A percentile compares a stretch with the other conserved stretches of the same genome.
Conservation (phyloP, 23 tunicate genomes). For the Phallusia fumigata region DNA sequence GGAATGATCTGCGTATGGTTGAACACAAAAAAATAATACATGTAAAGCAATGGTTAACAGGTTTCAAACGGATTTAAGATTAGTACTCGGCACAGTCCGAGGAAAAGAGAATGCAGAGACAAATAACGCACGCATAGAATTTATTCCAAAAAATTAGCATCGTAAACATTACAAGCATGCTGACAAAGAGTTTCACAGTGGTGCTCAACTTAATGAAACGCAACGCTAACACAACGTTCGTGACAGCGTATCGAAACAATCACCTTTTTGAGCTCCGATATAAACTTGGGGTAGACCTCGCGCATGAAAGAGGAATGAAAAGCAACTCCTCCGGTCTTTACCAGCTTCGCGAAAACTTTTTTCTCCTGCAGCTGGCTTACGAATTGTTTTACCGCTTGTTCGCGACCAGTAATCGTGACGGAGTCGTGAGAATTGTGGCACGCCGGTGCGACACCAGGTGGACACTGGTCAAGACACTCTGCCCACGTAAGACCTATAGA, state of each 20-base stretch:
- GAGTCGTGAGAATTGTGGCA: conserved; percentile 48
- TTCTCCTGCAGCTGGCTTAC: conserved; percentile 14
- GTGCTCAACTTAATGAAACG: too few relatives aligned
- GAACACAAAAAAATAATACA: neutral
- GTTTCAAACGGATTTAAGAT: neutral
- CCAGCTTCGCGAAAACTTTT: conserved; percentile 22
- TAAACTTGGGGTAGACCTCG: conserved; percentile 7
- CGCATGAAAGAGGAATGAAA: conserved; percentile 27
- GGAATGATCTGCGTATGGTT: neutral
- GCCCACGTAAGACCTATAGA: conserved; percentile 26
- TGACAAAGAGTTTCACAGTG: too few relatives aligned
- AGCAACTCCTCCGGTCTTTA: conserved; percentile 29
- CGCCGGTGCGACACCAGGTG: conserved; percentile 27
- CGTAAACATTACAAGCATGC: too few relatives aligned
- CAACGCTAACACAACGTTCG: too few relatives aligned
- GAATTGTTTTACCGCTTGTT: conserved; percentile 1
- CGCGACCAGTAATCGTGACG: conserved; percentile 20
- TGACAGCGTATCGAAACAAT: neutral
- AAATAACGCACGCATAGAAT: too few relatives aligned
- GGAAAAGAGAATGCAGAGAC: too few relatives aligned
- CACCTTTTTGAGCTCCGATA: conserved; percentile 30
- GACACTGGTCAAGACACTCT: conserved; percentile 20
- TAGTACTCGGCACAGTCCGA: too few relatives aligned
- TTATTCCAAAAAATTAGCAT: too few relatives aligned
- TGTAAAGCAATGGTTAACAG: neutral